Conservation (phyloP, 2,113 vertebrate species). For the Anhinga anhinga region DNA sequence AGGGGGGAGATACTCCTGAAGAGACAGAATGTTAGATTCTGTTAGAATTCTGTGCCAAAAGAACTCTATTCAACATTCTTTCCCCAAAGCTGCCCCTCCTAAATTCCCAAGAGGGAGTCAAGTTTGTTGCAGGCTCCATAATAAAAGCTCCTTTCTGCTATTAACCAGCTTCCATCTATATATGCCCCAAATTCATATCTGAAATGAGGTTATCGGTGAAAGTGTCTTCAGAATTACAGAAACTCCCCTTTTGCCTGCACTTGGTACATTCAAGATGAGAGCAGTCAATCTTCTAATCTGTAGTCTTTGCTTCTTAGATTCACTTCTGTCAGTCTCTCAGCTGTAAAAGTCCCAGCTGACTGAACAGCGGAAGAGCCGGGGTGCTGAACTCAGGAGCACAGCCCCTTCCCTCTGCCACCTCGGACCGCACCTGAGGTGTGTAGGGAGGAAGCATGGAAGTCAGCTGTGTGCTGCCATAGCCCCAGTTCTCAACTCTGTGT, state of each 20-base stretch:
- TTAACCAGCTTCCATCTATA: not conserved
- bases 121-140: not conserved
- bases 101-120: not conserved
- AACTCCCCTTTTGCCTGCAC: not conserved
- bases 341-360: not conserved
- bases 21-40: not conserved
- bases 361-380: not conserved
- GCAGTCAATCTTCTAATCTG: not conserved
- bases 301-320: constrained; percentile 7
- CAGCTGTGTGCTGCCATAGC: constrained; percentile 23
- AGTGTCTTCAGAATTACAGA: not conserved
- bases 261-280: not conserved
- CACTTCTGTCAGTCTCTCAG: not conserved
- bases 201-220: constrained; percentile 4
- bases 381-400: not conserved
- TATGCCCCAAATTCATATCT: not conserved
- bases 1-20: not conserved
- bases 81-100: not conserved
- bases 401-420: not conserved
- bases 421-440: not conserved
- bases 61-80: not conserved
- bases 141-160: constrained; percentile 18
- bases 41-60: constrained; percentile 57
- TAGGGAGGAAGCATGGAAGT: not conserved
- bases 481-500: not conserved